These are phyloP conservation scores for Plecotus auritus DNA, from an alignment of 2,113 vertebrate species.

Conservation along the genomic window DNA sequence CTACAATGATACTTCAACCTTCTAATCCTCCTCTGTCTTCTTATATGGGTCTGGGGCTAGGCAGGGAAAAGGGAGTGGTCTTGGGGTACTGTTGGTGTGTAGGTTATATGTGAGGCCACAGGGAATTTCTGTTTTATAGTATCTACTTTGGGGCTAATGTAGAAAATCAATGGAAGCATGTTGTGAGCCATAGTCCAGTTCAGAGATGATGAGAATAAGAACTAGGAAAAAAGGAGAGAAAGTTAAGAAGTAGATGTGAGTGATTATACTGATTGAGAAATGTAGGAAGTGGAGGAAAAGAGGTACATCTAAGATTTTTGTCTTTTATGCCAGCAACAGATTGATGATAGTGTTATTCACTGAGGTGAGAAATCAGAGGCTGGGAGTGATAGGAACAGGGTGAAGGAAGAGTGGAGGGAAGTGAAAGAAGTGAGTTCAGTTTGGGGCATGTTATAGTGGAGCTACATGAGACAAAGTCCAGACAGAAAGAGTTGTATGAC, in stretches of 20 bases:
- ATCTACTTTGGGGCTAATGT: not conserved
- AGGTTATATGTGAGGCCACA: not conserved
- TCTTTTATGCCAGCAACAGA: not conserved
- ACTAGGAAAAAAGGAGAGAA: not conserved
- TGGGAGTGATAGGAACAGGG: not conserved
- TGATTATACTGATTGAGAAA: not conserved
- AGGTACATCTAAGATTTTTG: not conserved
- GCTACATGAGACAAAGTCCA: not conserved
- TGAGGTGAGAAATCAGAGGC: not conserved
- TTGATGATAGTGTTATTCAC: not conserved
- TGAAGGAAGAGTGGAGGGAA: not conserved
- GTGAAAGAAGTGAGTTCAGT: not conserved
- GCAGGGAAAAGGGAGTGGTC: not conserved
- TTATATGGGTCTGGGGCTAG: not conserved
- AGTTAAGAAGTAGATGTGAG: not conserved
- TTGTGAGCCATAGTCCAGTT: not conserved
- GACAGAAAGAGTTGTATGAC: not conserved
- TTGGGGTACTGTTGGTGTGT: not conserved
- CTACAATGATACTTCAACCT: not conserved
- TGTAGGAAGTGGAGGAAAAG: not conserved
- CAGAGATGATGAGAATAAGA: not conserved
- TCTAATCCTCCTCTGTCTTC: not conserved
- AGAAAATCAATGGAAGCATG: not conserved
- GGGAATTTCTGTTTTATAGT: not conserved
- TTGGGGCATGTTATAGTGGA: not conserved